These are phyloP conservation scores for Adelognathus sp. DNA, from an alignment of 2,888 invertebrate species.

Conservation along the genomic window DNA sequence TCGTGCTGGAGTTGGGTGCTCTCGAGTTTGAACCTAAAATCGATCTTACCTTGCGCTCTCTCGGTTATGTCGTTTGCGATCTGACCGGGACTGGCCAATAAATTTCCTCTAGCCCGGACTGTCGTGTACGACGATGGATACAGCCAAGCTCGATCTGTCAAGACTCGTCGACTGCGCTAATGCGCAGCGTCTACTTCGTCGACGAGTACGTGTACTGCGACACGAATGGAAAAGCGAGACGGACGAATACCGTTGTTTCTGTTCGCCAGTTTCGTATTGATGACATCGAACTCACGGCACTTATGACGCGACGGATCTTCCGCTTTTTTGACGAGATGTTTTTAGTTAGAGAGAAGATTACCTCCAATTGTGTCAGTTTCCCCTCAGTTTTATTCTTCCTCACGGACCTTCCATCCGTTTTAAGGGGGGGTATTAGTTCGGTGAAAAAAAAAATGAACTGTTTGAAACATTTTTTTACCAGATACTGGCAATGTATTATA, in stretches of 20 bases:
- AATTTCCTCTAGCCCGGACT: constrained; percentile 64
- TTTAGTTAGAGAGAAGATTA: background rate
- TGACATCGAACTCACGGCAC: background rate
- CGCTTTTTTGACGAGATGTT: background rate
- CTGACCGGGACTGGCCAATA: constrained; percentile 58
- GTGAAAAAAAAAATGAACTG: too few species aligned
- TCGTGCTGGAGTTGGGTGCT: constrained; percentile 23
- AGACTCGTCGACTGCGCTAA: constrained; percentile 22
- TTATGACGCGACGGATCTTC: constrained; percentile 6
- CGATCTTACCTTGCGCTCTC: constrained; percentile 19
- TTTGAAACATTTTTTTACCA: too few species aligned
- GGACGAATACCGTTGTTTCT: constrained; percentile 28
- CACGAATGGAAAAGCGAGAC: constrained; percentile 28
- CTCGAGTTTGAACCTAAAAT: constrained; percentile 27
- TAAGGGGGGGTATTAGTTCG: too few species aligned
- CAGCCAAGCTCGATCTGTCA: constrained; percentile 61
- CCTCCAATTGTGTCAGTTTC: background rate
- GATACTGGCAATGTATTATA: too few species aligned
- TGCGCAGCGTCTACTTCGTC: constrained; percentile 35
- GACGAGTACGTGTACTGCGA: background rate
- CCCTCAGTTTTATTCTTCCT: background rate
- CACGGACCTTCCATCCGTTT: too few species aligned
- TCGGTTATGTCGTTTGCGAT: constrained; percentile 48
- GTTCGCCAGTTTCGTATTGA: background rate
- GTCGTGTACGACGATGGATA: constrained; percentile 57